Conservation (phyloP, 2,797 vertebrate species). For the Mareca strepera region DNA sequence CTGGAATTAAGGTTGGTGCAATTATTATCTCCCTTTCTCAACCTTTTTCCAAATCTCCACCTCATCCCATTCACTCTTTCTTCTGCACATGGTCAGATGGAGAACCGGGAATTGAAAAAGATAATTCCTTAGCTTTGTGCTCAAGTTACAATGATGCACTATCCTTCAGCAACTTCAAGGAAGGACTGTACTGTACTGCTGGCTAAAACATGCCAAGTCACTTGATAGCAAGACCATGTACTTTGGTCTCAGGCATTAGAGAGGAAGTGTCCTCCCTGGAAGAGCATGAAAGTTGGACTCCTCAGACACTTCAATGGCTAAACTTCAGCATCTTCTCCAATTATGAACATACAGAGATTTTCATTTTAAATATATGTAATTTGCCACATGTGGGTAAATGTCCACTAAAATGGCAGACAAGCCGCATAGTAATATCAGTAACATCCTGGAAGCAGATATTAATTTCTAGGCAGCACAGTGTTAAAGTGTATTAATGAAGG, state of each 20-base stretch:
- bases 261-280: neutral
- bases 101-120: neutral
- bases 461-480: neutral
- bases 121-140: neutral
- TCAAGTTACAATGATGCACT: neutral
- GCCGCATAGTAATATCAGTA: neutral
- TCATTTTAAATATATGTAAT: neutral
- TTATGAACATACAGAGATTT: neutral
- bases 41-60: neutral
- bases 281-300: neutral
- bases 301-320: neutral
- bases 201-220: neutral
- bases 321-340: constrained; percentile 23
- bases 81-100: neutral
- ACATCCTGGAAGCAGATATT: neutral
- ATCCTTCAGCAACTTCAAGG: neutral
- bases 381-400: neutral
- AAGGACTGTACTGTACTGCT: neutral
- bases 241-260: neutral
- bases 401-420: constrained; percentile 33
- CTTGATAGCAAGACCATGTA: neutral
- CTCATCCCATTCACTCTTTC: neutral
- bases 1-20: neutral
- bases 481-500: neutral
- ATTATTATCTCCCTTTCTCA: neutral